phyloP scores from a whole-genome alignment of 2,113 vertebrate species.

The Daboia siamensis region DNA sequence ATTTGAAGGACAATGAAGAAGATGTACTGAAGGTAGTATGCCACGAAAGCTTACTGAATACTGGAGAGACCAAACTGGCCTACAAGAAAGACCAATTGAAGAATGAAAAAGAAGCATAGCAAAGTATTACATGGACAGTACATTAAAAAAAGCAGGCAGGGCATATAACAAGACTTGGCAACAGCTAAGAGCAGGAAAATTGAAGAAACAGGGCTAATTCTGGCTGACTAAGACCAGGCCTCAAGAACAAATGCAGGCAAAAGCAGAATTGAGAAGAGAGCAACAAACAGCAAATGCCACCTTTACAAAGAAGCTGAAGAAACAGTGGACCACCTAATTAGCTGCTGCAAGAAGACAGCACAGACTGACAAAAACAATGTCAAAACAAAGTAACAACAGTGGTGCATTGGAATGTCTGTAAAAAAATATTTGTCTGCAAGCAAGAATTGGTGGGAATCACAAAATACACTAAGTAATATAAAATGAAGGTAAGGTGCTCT shows the following conservation, averaged over 20 bases:
- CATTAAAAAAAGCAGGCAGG: not conserved
- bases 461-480: not conserved
- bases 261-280: not conserved
- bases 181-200: not conserved
- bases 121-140: not conserved
- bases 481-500: not conserved
- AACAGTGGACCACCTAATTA: not conserved
- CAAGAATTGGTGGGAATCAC: not conserved
- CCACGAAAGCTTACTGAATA: not conserved
- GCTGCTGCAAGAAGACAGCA: not conserved
- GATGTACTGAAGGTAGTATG: not conserved
- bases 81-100: not conserved
- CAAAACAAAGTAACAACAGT: not conserved
- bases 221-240: not conserved
- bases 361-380: not conserved
- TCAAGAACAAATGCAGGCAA: not conserved
- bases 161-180: not conserved
- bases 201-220: not conserved
- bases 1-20: not conserved
- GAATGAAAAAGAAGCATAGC: not conserved
- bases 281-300: not conserved
- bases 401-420: not conserved
- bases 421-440: not conserved
- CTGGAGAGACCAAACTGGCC: not conserved
- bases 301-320: not conserved